Evolutionary conservation across 2,797 vertebrate genomes (phyloP), one percentile per base, ranked within the genome.

Genomic region (Atherinosoma microstoma): DNA sequence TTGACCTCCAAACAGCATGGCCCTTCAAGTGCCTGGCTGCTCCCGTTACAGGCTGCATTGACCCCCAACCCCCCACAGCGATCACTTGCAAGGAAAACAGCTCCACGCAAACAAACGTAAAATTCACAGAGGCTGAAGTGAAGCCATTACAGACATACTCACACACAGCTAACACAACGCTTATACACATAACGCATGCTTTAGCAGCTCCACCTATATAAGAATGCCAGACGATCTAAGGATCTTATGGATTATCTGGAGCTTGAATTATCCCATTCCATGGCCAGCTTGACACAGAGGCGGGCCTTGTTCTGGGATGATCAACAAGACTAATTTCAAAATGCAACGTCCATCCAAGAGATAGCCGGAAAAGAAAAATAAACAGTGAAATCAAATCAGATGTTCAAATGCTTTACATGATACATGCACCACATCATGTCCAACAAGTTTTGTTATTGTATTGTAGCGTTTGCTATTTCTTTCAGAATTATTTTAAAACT

Each of bases 291-390:
- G 58, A 83, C 79, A 90, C 82, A 89, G 74, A 90, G 76, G 67
- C 77, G 64, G 38, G 73, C 87, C 85, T 92, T 90, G 90, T 93
- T 81, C 81, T 67, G 70, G 70, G 67, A 71, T 64, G 60, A 64
- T 68, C 64, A 73, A 67, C 80, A 51, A 45, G 45, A 61, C 80
- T 87, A 86, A 85, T 85, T 80, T 79, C 40, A 16, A 47, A 79
- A 83, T 34, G 32, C 29, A 83, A 34, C 75, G 56, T 72, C 20
- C 15, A 56, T 13, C 77, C 60, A 60, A 35, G 35, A 59, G 24
- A 65, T 40, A 64, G 9, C 45, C 59, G 38, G 53, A 77, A 63
- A 79, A 72, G 40, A 16, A 42, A 40, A 45, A 45, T 18, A 45
- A 45, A 20, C 18, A 20, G 5, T 45, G 38, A 40, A 40, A 40